Conservation (phyloP, 2,888 invertebrate species). For the Chymomyza procnemis region DNA sequence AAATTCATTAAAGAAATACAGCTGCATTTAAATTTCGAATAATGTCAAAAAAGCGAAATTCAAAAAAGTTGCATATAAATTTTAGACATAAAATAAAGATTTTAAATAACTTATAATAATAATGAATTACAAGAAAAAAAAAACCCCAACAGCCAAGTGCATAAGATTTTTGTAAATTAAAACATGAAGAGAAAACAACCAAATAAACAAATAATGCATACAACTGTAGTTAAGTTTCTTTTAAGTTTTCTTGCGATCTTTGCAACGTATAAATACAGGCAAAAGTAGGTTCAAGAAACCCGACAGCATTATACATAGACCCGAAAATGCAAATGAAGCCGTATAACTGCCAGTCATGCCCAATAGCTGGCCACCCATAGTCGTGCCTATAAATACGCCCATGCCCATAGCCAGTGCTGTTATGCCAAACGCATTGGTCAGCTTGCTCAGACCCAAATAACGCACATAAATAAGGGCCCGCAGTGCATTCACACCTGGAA, state of each 20-base stretch:
- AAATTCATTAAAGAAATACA: not conserved
- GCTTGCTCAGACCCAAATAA: slow-evolving; percentile 85
- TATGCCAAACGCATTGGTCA: slow-evolving; percentile 89
- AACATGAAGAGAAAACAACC: slow-evolving; percentile 17
- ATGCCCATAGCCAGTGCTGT: slow-evolving; percentile 87
- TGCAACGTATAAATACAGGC: slow-evolving; percentile 40
- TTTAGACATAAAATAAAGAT: slow-evolving; percentile 45
- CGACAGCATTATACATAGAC: slow-evolving; percentile 59
- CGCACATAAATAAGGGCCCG: slow-evolving; percentile 88
- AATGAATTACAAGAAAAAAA: slow-evolving; percentile 28
- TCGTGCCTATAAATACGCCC: slow-evolving; percentile 84
- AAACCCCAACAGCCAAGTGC: slow-evolving; percentile 26
- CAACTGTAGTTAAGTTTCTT: slow-evolving; percentile 23
- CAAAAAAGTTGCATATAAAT: slow-evolving; percentile 30
- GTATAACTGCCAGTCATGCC: slow-evolving; percentile 45
- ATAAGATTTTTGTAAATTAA: slow-evolving; percentile 42
- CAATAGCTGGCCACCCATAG: slow-evolving; percentile 75
- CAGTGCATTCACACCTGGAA: slow-evolving; percentile 85
- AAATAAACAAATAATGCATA: slow-evolving; percentile 48
- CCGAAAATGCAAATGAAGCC: slow-evolving; percentile 66
- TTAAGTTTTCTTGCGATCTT: not conserved
- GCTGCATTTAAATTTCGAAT: slow-evolving; percentile 24
- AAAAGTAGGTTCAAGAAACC: slow-evolving; percentile 62
- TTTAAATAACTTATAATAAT: slow-evolving; percentile 41
- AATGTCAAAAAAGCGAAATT: slow-evolving; percentile 33